Conservation (phyloP, 2,113 vertebrate genomes). For the Centropus bengalensis region DNA sequence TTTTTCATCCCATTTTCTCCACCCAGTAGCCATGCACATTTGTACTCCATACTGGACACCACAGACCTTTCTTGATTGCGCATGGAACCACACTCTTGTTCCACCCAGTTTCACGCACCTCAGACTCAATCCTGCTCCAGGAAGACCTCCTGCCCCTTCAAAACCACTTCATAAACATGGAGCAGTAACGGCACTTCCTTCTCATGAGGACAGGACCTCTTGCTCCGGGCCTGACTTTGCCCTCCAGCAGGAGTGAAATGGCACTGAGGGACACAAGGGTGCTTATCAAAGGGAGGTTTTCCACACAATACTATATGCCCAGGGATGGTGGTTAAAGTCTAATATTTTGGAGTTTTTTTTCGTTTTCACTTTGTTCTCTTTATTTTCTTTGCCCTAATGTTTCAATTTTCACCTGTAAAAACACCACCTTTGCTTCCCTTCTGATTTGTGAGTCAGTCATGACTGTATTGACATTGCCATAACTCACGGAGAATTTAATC, state of each 20-base stretch:
- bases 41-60: not conserved
- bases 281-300: not conserved
- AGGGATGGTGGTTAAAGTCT: not conserved
- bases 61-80: not conserved
- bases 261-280: rapidly evolving
- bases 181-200: not conserved
- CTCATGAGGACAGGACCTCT: not conserved
- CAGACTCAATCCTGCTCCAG: not conserved
- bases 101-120: not conserved
- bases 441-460: not conserved
- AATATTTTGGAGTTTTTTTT: not conserved
- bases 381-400: not conserved
- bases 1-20: not conserved
- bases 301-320: rapidly evolving
- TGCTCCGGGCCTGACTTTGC: not conserved
- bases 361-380: not conserved
- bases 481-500: not conserved
- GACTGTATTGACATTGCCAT: not conserved
- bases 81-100: not conserved
- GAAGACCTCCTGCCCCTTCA: not conserved
- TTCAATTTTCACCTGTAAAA: not conserved
- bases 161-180: not conserved
- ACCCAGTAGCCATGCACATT: not conserved
- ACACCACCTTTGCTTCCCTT: not conserved
- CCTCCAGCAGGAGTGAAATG: not conserved